phyloP scores from a whole-genome alignment of 2,113 vertebrate species.

The Scopus umbretta region DNA sequence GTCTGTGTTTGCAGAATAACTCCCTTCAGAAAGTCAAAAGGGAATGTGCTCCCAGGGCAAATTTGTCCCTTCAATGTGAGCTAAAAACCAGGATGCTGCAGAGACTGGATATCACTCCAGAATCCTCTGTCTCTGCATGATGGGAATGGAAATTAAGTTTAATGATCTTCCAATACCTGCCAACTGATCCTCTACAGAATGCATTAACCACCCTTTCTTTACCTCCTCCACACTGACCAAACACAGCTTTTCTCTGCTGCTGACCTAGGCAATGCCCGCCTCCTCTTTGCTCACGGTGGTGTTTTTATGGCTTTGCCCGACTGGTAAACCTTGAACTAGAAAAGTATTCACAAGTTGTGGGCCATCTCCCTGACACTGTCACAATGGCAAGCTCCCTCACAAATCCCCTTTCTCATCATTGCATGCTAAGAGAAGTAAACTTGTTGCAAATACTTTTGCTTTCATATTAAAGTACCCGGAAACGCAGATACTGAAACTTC shows the following conservation, averaged over 20 bases:
- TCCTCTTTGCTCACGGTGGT: neutral
- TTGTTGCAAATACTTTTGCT: neutral
- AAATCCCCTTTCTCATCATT: neutral
- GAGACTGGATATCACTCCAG: neutral
- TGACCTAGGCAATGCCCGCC: neutral
- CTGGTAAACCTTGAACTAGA: neutral
- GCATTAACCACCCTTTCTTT: neutral
- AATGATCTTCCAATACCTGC: neutral
- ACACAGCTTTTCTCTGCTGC: fast-evolving
- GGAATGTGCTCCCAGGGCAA: neutral
- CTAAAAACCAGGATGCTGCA: neutral
- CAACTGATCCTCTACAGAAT: neutral
- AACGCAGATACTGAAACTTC: neutral
- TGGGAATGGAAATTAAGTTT: neutral
- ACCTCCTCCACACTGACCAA: neutral
- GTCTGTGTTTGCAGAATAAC: neutral
- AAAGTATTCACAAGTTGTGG: neutral
- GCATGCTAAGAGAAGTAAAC: neutral
- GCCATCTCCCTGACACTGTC: neutral
- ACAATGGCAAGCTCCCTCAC: neutral
- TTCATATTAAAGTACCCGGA: neutral
- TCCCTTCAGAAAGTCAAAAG: neutral
- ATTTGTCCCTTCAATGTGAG: neutral
- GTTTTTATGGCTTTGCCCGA: neutral
- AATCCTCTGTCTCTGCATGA: neutral